Conservation (phyloP, 2,113 vertebrate genomes). For the Coracopsis vasa region DNA sequence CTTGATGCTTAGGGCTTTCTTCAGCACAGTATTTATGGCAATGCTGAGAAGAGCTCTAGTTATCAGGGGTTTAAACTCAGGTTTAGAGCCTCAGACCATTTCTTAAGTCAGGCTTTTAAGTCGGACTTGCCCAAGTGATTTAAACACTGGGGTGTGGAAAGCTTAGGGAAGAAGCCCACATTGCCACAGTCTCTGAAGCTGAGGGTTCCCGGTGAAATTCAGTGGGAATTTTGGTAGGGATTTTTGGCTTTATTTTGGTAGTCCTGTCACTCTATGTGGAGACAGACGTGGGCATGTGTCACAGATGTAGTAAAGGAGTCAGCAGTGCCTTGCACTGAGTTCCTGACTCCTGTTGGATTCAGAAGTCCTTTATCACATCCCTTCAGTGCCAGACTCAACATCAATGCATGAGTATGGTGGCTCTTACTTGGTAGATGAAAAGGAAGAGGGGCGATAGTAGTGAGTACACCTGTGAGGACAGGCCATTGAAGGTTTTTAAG, state of each 20-base stretch:
- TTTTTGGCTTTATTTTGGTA: not conserved
- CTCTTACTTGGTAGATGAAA: not conserved
- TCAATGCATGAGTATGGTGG: no score
- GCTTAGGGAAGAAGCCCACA: accelerated
- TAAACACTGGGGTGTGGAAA: not conserved
- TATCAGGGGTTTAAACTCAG: not conserved
- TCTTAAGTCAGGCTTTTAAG: not conserved
- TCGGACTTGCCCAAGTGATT: not conserved
- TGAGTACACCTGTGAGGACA: accelerated
- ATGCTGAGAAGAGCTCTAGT: not conserved
- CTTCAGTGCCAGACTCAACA: not conserved
- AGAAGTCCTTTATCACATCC: not conserved
- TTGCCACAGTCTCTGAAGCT: accelerated
- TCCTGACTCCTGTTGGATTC: not conserved
- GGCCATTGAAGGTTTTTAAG: not conserved
- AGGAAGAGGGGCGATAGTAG: not conserved
- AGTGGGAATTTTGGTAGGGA: not conserved
- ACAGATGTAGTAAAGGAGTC: not conserved
- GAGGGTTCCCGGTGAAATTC: not conserved
- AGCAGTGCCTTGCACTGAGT: not conserved
- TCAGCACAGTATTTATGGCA: not conserved
- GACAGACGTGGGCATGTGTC: not conserved
- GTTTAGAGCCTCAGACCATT: not conserved
- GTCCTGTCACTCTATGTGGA: not conserved
- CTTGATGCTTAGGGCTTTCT: not conserved